Percentiles rank a stretch among this genome's conserved stretches.
These are phyloP conservation scores for Zapornia atra DNA, from an alignment of 2,113 vertebrate species.

Conservation along the genomic window DNA sequence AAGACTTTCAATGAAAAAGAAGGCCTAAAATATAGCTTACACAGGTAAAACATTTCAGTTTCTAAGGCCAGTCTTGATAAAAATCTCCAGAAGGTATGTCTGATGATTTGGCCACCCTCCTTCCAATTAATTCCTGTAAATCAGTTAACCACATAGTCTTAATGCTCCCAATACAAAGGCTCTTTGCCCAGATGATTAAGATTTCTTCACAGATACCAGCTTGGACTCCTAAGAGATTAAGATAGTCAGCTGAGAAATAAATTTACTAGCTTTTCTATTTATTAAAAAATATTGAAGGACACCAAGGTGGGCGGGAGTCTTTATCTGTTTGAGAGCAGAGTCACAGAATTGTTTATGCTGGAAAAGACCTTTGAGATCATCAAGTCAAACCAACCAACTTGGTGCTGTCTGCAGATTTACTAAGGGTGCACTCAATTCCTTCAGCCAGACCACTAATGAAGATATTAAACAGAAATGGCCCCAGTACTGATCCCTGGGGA, in stretches of 20 bases:
- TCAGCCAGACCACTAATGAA: no score
- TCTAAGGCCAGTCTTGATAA: background rate
- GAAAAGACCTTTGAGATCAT: no score
- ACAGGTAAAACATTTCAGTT: background rate
- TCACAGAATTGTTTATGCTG: no score
- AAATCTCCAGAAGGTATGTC: background rate
- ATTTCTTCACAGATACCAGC: background rate
- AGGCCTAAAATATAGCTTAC: background rate
- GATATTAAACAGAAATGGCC: no score
- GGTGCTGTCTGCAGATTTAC: no score
- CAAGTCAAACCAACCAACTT: no score
- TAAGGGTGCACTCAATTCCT: no score
- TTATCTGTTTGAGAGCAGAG: background rate
- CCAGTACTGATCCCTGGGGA: no score
- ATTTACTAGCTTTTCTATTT: background rate
- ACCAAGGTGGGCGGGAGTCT: background rate
- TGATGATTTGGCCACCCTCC: background rate
- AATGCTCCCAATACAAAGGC: background rate
- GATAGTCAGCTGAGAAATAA: background rate
- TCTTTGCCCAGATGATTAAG: background rate
- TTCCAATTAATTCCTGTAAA: background rate
- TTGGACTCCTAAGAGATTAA: background rate
- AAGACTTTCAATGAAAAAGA: background rate
- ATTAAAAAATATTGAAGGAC: background rate
- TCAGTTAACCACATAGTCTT: background rate